Percentiles rank a stretch among this genome's conserved stretches.
Conservation (phyloP, 2,797 vertebrate species). For the Pangasius sanitwongsei region DNA sequence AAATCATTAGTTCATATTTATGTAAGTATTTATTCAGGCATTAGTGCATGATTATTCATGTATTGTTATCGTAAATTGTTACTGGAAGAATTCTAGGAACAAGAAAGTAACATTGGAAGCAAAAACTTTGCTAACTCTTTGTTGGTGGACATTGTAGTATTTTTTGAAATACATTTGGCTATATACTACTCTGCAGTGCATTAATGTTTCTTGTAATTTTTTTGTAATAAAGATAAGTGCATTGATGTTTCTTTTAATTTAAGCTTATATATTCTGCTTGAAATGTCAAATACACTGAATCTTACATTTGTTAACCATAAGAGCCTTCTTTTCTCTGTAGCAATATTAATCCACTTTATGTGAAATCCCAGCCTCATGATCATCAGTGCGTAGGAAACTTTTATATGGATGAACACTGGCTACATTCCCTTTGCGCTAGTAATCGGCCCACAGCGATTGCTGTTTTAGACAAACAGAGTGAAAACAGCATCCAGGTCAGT, state of each 20-base stretch:
- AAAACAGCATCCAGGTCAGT: conserved; percentile 58
- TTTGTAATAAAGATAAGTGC: not conserved
- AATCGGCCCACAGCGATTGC: conserved; percentile 38
- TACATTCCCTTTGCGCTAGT: conserved; percentile 26
- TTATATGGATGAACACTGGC: conserved; percentile 31
- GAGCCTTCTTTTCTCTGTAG: not conserved
- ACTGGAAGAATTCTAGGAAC: no score
- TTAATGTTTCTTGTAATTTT: not conserved
- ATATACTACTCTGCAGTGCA: not conserved
- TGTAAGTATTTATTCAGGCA: no score
- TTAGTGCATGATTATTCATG: no score
- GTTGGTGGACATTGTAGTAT: not conserved
- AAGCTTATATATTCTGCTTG: not conserved
- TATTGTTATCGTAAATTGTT: no score
- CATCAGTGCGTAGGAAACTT: conserved; percentile 1
- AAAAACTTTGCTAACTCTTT: not conserved
- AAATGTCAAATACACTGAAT: not conserved
- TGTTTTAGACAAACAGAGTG: conserved; percentile 51
- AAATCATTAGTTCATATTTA: no score
- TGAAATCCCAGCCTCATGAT: conserved; percentile 11
- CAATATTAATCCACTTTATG: not conserved
- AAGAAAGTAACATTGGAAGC: not conserved
- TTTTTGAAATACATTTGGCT: not conserved
- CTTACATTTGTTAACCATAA: not conserved
- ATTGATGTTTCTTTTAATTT: not conserved